Conservation (phyloP, 2,797 vertebrate species). For the Limosa lapponica region DNA sequence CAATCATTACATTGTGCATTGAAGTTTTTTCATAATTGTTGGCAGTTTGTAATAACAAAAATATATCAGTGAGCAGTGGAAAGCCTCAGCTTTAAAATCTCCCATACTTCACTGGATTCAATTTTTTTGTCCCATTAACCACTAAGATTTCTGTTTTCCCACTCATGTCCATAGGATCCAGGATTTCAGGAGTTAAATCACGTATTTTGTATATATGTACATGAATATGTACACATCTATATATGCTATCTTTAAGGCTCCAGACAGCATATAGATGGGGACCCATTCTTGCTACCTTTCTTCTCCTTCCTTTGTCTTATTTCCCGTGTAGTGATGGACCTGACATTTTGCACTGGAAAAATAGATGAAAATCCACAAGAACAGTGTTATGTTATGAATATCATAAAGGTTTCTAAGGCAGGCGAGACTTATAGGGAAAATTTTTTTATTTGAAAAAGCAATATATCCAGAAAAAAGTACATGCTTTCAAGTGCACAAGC, state of each 20-base stretch:
- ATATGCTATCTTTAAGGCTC: neutral
- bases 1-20: neutral
- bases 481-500: neutral
- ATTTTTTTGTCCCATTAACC: neutral
- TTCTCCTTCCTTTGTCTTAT: neutral
- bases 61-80: neutral
- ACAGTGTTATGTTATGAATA: neutral
- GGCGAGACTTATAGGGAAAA: neutral
- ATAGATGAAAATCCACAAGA: neutral
- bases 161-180: neutral
- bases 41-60: neutral
- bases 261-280: neutral
- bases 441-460: neutral
- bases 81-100: neutral
- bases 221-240: neutral
- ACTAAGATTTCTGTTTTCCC: neutral
- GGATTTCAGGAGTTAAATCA: neutral
- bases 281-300: neutral
- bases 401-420: neutral
- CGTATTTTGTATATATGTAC: neutral
- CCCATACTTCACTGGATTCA: neutral
- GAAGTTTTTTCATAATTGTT: neutral
- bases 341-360: neutral
- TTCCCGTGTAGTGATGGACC: neutral
- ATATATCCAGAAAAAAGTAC: neutral